Base-by-base conservation (phyloP, 2,797 vertebrate species). In the Tragopan temminckii region DNA sequence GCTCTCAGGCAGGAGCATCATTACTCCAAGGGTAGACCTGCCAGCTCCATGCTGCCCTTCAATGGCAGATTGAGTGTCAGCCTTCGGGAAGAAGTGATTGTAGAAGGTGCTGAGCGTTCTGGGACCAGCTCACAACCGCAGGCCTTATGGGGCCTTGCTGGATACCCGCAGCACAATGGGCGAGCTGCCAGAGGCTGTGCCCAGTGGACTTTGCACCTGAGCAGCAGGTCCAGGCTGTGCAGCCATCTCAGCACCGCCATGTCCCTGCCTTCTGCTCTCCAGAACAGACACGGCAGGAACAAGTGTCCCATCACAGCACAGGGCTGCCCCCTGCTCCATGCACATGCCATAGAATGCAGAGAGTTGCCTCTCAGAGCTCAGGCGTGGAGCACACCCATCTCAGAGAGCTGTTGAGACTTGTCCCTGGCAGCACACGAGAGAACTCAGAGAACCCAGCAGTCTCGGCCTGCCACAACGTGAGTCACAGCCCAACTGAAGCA, bases 381-480 rank as follows among this genome's bases (percentile, higher is more conserved):
- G 76, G 62, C 3, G 58, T 18, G 23, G 64, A 64, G 79, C 80
- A 71, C 27, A 2, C 82, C 42, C 76, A 17, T 8, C 7, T 20
- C 64, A 72, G 19, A 19, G 90, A 97, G 93, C 46, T 95, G 97
- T 70, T 2, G 4, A 75, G 89, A 90, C 97, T 86, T 59, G 94
- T 96, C 71, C 67, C 89, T 93, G 90, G 94, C 93, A 63, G 66
- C 63, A 80, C 90, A 83, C 95, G 70, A 96, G 21, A 98, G 92
- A 88, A 89, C 79, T 48, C 14, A 81, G 29, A 18, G 52, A 53
- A 53, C 29, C 27, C 27, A 31, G 90, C 53, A 89, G 84, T 82
- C 7, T 1, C 4, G 48, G 68, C 86, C 80, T 53, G 78, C 81
- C 62, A 15, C 92, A 68, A 80, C 66, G 69, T 97, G 96, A 97